Evolutionary conservation across 2,888 invertebrate species (phyloP), one percentile per base, ranked within the genome.

Genomic region (Acheta domesticus): DNA sequence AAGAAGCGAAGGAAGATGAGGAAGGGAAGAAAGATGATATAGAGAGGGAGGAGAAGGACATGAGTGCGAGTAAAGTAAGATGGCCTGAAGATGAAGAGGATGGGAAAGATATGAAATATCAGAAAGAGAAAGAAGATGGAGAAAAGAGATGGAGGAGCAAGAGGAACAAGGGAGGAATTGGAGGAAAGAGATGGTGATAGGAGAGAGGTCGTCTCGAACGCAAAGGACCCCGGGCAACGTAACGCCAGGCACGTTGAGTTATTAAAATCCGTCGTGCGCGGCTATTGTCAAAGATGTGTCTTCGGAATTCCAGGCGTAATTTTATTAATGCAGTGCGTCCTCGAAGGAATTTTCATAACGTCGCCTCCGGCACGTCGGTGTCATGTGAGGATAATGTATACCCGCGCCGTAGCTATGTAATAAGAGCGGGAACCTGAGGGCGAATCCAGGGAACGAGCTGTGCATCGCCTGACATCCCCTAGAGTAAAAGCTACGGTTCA

Each of bases 271-370:
- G 62, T 62, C 62, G 36, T 62, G n/a, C 62, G 4, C 16, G 16
- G 62, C 62, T 62, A 62, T 62, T 62, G 62, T 62, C 62, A n/a
- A 62, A 62, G 62, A 62, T 62, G 62, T 62, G 62, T 62, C 62
- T 62, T 19, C n/a, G 62, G 62, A 62, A 62, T 62, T 62, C n/a
- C 62, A n/a, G 16, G 14, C 62, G 62, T 62, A 62, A 62, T 62
- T 62, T 62, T 62, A 62, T 62, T 62, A 62, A 62, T 62, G 62
- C 62, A 62, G 62, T 62, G 62, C n/a, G 62, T n/a, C 16, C 62
- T 62, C 62, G 14, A 62, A 62, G 62, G 62, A 62, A 62, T 62
- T 62, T 62, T 62, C 62, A 62, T 62, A 62, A 62, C 62, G 62
- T 62, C 16, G 14, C 62, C 62, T 62, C 62, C 16, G 16, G 14